Evolutionary conservation across 2,888 invertebrate species (phyloP), one percentile per base, ranked within the genome.

Genomic region (Tetheella fluctuosa): DNA sequence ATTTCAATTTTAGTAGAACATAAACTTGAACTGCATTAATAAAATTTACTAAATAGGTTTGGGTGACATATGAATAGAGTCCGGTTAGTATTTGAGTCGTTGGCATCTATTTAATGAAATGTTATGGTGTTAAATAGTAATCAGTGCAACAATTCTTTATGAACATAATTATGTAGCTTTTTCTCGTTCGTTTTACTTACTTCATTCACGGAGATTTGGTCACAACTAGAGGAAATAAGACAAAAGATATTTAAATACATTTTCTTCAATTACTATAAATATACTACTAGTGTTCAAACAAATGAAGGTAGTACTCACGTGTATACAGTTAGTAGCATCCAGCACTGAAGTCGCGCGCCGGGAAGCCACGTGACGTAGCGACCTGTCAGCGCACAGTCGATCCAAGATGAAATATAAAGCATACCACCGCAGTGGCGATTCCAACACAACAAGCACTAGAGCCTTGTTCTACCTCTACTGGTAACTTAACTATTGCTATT

Each of bases 241-340:
- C 34, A 34, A 34, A 34, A 34, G 34, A 34, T 4, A 34, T 4
- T 4, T 34, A 13, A 34, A 34, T 34, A 34, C 1, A 34, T 34
- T 13, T 30, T 34, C 34, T 34, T 34, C 13, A 34, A 34, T 37
- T 23, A 34, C 23, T 55, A 20, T 12, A 23, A 13, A 7, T n/a
- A n/a, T n/a, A n/a, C n/a, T n/a, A n/a, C n/a, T n/a, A n/a, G n/a
- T 20, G 48, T 10, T 60, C 62, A 61, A 68, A 57, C 64, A 68
- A 58, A 63, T 54, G 1, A 2, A 68, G 70, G 53, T 6, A 58
- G 66, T 87, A 95, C 95, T 95, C 82, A 95, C 95, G 94, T 95
- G 94, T 93, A 94, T 94, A 94, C 94, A 94, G 94, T 94, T 94
- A 95, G 95, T 94, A 94, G 94, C 95, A 95, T 95, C 95, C 95